Evolutionary conservation across 2,797 vertebrate species (phyloP).

Genomic region (Scyliorhinus canicula): DNA sequence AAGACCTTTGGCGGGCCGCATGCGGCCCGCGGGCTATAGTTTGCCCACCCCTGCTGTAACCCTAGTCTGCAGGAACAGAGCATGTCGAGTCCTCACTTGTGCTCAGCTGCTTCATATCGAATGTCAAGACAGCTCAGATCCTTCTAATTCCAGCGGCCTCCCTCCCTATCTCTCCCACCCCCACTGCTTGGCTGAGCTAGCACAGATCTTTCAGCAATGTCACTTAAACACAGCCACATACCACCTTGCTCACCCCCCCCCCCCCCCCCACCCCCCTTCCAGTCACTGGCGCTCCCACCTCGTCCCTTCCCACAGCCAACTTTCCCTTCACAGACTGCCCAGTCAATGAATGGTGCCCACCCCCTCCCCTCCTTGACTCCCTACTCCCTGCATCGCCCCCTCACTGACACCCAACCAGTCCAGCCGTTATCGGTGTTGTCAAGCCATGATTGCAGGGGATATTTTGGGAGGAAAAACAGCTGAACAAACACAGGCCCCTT

Average conservation of each 20-base stretch:
- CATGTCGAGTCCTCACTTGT: neutral
- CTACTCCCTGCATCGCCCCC: neutral
- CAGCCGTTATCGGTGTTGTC: neutral
- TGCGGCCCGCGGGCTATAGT: too few relatives aligned
- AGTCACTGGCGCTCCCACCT: too few relatives aligned
- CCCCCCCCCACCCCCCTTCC: too few relatives aligned
- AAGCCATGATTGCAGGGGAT: constrained; percentile 65
- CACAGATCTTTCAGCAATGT: neutral
- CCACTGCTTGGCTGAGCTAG: neutral
- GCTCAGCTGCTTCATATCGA: neutral
- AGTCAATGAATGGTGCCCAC: neutral
- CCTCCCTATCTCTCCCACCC: neutral
- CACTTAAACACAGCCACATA: neutral
- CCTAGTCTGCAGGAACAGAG: neutral
- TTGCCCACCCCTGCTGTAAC: too few relatives aligned
- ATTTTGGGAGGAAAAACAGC: constrained; percentile 75
- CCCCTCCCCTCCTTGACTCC: neutral
- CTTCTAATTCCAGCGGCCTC: neutral
- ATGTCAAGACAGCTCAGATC: neutral
- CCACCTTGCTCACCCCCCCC: neutral
- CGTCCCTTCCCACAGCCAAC: neutral
- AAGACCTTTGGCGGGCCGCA: too few relatives aligned
- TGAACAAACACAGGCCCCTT: constrained; percentile 70
- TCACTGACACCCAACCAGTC: neutral
- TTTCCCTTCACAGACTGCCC: neutral